Base-by-base conservation (phyloP, 2,113 vertebrate genomes). In the Chaetops frenatus region DNA sequence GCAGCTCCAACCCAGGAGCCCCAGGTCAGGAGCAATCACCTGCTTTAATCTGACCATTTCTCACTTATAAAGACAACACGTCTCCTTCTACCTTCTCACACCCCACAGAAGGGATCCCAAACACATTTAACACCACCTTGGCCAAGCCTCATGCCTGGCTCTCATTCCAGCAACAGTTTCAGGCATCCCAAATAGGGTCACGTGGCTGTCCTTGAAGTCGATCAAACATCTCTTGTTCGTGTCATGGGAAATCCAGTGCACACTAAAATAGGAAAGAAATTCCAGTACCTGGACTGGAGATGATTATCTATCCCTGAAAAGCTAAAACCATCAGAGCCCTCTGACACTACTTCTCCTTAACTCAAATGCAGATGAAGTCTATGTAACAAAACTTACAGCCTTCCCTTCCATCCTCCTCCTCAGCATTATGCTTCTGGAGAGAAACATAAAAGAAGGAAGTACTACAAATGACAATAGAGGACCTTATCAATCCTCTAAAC, bases 351-450 rank as follows among this genome's bases (percentile, higher is more conserved):
- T 60, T 42, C n/a, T 48, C 51, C 15, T 84, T 42, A 42, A 15
- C 33, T 31, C 60, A 84, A 80, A 62, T 2, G 35, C 42, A 78
- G 29, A 61, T 19, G 21, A 83, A 80, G 31, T 27, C 50, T 44
- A 0, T 4, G 6, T 0, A 6, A 67, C 40, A 81, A 50, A 87
- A 48, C 8, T 36, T 36, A 57, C 0, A 70, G 42, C 10, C 14
- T 53, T 50, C 60, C 50, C 70, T 50, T 47, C 36, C 36, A 38
- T 25, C 15, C 18, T 38, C 36, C 25, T 51, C 57, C 24, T 87
- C 81, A 25, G 4, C 10, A 5, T 19, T 47, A 27, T 28, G 10
- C 24, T 81, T 76, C 51, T 65, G 23, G 7, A 47, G 10, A 36
- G n/a, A 62, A 85, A 51, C 27, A 47, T 1, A 10, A 36, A 57